Evolutionary conservation across 2,888 invertebrate species (phyloP), one percentile per base, ranked within the genome.

Genomic region (Tenthredo mesomela): DNA sequence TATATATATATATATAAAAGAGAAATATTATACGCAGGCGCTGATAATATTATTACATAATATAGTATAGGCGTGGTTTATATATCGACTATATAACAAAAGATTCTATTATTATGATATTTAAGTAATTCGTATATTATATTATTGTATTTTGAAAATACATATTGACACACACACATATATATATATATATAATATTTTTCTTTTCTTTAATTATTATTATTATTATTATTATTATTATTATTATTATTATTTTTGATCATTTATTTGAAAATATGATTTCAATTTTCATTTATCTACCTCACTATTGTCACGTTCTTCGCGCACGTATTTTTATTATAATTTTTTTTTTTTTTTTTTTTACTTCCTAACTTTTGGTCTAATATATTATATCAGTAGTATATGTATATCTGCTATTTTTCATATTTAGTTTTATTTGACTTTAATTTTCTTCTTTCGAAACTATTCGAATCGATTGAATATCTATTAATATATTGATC

Each of bases 241-340:
- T 61, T 25, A 61, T n/a, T n/a, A 50, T 65, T 82, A 58, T 65
- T 37, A 61, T 67, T 21, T 15, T 67, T 67, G 12, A 54, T 29
- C 15, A 15, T 33, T 61, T 29, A 21, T 5, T 37, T 7, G 37
- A 58, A 40, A 43, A 85, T 86, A 87, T 37, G 33, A 9, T 70
- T 70, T 70, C 85, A 86, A n/a, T n/a, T n/a, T 61, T 61, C 2
- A 29, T 61, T n/a, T n/a, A 61, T 21, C 61, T 25, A 61, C 21
- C 12, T 61, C 25, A 61, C 25, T 25, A 12, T 61, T 25, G 25
- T 61, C 61, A 25, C 61, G 21, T 61, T 61, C 21, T 61, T 21
- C 9, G 37, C 9, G 37, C 37, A 21, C 61, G 61, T 12, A 25
- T 61, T 25, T 9, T n/a, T n/a, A 47, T 47, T 3, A 47, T 47